phyloP scores from a whole-genome alignment of 2,888 invertebrate species.

The Ormyrus nitidulus region DNA sequence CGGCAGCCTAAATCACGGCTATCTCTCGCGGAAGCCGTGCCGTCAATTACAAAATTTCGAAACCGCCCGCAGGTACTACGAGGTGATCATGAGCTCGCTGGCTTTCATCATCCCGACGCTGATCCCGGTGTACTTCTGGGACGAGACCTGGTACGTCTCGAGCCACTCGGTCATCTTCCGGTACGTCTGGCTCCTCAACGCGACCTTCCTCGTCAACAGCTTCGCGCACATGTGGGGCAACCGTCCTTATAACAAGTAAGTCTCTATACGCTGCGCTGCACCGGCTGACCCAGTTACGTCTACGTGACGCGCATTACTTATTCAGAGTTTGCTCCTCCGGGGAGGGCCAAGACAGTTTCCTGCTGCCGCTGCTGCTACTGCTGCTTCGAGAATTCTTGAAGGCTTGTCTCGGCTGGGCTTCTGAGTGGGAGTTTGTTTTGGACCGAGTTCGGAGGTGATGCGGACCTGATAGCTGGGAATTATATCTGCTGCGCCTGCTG shows the following conservation, averaged over 20 bases:
- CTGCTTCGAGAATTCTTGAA: conserved; percentile 28
- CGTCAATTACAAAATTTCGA: background rate
- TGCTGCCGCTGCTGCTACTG: background rate
- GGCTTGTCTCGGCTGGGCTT: background rate
- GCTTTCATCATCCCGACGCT: conserved; percentile 79
- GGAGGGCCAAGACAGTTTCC: background rate
- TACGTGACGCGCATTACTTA: conserved; percentile 30
- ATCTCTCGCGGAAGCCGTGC: conserved; percentile 24
- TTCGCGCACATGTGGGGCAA: conserved; percentile 78
- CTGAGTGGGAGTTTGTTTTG: conserved; percentile 6
- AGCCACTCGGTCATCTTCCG: conserved; percentile 74
- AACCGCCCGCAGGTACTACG: conserved; percentile 75
- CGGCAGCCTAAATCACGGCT: background rate
- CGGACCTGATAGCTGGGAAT: background rate
- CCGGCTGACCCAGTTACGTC: conserved; percentile 16
- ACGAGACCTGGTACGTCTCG: conserved; percentile 75
- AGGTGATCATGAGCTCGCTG: conserved; percentile 76
- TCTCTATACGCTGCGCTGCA: background rate
- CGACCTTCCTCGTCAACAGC: conserved; percentile 81
- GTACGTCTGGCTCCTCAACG: conserved; percentile 78
- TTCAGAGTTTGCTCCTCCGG: conserved; percentile 30
- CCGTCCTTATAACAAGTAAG: conserved; percentile 75
- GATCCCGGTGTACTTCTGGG: conserved; percentile 79
- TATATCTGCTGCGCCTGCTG: no score
- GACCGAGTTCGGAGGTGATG: background rate